A percentile compares a stretch with the other conserved stretches of the same genome.
Conservation (phyloP, 2,113 vertebrate genomes). For the Sula dactylatra region DNA sequence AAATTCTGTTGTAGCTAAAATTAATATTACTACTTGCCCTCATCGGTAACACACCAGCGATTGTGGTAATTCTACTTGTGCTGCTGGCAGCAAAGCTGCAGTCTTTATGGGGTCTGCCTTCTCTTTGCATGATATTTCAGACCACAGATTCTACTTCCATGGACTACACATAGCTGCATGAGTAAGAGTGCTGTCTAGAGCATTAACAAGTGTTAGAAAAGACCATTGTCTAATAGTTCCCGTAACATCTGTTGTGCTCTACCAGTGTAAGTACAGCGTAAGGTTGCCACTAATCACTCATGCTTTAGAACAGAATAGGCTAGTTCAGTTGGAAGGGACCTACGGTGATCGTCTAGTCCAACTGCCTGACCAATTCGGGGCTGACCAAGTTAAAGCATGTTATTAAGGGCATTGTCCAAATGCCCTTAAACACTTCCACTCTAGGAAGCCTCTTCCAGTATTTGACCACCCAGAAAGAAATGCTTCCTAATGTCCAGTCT, state of each 20-base stretch:
- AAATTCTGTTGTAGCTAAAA: background rate
- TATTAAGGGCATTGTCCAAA: background rate
- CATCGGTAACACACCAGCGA: fast-evolving
- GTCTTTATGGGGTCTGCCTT: background rate
- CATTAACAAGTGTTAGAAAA: background rate
- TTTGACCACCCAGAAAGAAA: background rate
- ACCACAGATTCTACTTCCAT: background rate
- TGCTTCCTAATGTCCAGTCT: background rate
- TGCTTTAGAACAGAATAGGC: background rate
- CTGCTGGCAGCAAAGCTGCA: background rate
- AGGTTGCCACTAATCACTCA: background rate
- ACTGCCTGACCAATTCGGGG: background rate
- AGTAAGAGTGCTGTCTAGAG: background rate
- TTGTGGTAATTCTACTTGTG: background rate
- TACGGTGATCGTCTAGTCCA: background rate
- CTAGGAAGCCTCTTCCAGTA: background rate
- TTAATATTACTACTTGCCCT: background rate
- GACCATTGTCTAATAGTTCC: background rate
- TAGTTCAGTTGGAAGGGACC: background rate
- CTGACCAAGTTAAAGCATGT: background rate
- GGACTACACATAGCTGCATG: background rate
- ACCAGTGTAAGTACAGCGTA: background rate
- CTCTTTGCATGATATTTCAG: background rate
- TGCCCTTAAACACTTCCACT: background rate
- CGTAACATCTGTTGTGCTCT: background rate